A percentile compares a stretch with the other conserved stretches of the same genome.
Conservation (phyloP, 2,797 vertebrate species). For the Vipera ursinii region DNA sequence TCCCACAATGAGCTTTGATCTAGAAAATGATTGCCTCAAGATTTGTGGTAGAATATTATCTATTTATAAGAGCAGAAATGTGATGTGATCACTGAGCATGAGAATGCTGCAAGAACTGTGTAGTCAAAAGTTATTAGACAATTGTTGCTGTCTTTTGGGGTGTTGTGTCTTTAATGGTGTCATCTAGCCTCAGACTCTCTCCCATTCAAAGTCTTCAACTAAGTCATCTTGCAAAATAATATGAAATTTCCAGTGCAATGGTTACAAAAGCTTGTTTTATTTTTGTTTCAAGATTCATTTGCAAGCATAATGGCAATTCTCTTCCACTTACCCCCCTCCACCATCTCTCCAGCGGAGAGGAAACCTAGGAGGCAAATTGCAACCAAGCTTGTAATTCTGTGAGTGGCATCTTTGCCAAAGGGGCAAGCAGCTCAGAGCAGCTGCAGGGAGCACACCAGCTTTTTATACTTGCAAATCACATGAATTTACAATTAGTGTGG, state of each 20-base stretch:
- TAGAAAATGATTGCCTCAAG: neutral
- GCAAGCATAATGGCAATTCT: constrained; percentile 20
- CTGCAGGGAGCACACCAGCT: constrained; percentile 18
- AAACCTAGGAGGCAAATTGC: constrained; percentile 32
- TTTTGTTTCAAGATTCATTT: constrained; percentile 38
- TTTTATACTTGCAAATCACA: constrained; percentile 41
- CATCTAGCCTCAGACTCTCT: neutral
- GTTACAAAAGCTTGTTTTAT: constrained; percentile 20
- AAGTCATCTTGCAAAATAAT: constrained; percentile 17
- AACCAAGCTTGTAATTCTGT: constrained; percentile 29
- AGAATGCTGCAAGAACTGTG: neutral
- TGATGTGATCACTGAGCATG: neutral
- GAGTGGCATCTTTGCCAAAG: constrained; percentile 37
- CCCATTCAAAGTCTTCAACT: neutral
- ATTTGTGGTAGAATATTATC: neutral
- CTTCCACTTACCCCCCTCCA: neutral
- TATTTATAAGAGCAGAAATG: neutral
- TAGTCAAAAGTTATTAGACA: constrained; percentile 4
- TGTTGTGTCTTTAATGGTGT: neutral
- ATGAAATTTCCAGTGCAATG: constrained; percentile 19
- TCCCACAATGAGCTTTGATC: neutral
- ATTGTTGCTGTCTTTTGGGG: neutral
- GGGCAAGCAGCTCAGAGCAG: constrained; percentile 16
- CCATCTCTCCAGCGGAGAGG: neutral
- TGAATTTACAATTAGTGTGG: constrained; percentile 37